Evolutionary conservation across 2,113 vertebrate species (phyloP).

Genomic region (Eptatretus burgeri): DNA sequence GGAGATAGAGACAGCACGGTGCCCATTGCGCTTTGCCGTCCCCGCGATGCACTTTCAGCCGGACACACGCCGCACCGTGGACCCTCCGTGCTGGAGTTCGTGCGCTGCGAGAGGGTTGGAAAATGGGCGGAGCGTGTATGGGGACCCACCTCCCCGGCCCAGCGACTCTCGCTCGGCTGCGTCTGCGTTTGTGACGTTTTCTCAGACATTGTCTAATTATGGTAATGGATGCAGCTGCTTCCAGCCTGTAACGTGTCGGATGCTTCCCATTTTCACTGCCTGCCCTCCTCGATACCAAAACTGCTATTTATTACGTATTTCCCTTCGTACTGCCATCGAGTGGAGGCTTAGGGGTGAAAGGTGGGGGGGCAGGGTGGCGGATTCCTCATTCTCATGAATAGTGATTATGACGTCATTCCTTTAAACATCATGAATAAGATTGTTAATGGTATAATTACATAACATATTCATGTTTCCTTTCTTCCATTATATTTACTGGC

Average conservation of each 20-base stretch:
- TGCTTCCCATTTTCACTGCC: neutral
- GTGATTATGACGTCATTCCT: neutral
- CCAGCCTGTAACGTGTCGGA: slow-evolving; percentile 4
- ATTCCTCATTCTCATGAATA: neutral
- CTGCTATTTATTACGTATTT: neutral
- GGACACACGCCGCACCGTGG: neutral
- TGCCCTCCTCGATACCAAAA: neutral
- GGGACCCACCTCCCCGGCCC: neutral
- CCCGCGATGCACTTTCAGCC: neutral
- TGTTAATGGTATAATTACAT: too few species aligned
- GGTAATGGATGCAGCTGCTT: slow-evolving; percentile 5
- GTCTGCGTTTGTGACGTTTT: neutral
- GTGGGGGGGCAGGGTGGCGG: too few species aligned
- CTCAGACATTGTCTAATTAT: neutral
- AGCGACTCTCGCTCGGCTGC: neutral
- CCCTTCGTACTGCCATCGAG: neutral
- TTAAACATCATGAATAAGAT: neutral
- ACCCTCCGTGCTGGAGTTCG: neutral
- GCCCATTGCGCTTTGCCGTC: slow-evolving; percentile 18
- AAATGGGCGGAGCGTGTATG: neutral
- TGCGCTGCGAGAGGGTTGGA: neutral
- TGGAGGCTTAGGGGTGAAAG: neutral
- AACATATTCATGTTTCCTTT: too few species aligned
- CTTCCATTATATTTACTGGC: too few species aligned
- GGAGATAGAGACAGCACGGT: slow-evolving; percentile 33